Evolutionary conservation across 1,140 invertebrate genomes (phyloP).

Genomic region (Protaetia brevitarsis): DNA sequence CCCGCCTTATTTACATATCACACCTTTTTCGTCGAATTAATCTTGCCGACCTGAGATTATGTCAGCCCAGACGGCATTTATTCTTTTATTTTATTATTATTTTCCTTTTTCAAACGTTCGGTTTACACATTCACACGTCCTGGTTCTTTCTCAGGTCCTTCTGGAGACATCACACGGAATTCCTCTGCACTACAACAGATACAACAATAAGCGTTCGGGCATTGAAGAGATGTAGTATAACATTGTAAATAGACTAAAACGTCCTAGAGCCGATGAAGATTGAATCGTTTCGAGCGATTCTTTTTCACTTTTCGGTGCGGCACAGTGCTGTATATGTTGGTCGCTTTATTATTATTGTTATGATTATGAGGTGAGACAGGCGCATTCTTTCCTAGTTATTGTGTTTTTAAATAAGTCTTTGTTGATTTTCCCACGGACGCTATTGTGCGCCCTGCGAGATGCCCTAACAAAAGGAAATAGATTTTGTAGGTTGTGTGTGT

Average conservation of each 20-base stretch:
- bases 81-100: not conserved
- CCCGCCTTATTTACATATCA: too few species aligned
- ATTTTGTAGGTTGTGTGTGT: too few species aligned
- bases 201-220: too few species aligned
- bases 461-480: too few species aligned
- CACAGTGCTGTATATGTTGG: too few species aligned
- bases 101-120: too few species aligned
- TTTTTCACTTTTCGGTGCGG: not conserved
- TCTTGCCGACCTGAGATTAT: not conserved
- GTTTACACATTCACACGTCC: too few species aligned
- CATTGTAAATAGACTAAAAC: not conserved
- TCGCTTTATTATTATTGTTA: too few species aligned
- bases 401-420: not conserved
- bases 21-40: not conserved
- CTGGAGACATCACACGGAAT: not conserved
- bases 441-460: too few species aligned
- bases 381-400: not conserved
- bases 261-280: not conserved
- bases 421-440: not conserved
- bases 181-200: too few species aligned
- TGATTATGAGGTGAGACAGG: not conserved
- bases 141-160: too few species aligned
- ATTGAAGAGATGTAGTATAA: too few species aligned
- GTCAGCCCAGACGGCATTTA: not conserved
- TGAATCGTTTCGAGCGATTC: not conserved